Base-by-base conservation (phyloP, 1,140 invertebrate species). In the Drosophila baimaii region DNA sequence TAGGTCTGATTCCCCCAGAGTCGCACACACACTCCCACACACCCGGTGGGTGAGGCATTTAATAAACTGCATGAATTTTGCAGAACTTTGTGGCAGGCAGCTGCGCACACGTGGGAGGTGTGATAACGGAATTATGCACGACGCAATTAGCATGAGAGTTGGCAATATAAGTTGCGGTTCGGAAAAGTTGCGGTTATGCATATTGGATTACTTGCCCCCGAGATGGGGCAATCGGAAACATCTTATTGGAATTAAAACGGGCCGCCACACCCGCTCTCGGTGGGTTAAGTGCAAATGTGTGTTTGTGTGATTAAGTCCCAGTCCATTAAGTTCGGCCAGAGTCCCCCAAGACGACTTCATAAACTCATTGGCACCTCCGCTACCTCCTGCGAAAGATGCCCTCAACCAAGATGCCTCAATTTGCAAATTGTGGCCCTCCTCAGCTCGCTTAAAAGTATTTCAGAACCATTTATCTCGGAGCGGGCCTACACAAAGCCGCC, bases 381-480 rank as follows among this genome's bases (percentile, higher is more conserved):
- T 51, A 66, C 54, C 58, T 62, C 31, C 59, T 12, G 51, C 23
- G 61, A 47, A 33, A 56, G 35, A 31, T 13, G 19, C 4, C 41
- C 15, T 54, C 54, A 17, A 25, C 35, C 54, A 21, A 56, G 46
- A 12, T 17, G n/a, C 39, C 23, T 81, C 72, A 81, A 85, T 85
- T 81, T 86, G 69, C 69, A 86, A 86, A 86, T 78, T 83, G 63
- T 66, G 39, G 61, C 13, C 27, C 41, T 27, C 25, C 64, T n/a
- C 31, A 1, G 33, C 23, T 46, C 65, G 54, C 58, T 77, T 68
- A 55, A 62, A 85, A 85, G 81, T 66, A 77, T 85, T 84, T 84
- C 85, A 85, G 80, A 84, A 81, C 62, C 81, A 84, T 84, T 84
- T 84, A 73, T 85, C 69, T 55, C 57, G 59, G 72, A 76, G 69